Base-by-base conservation (phyloP, 2,888 invertebrate species). In the Priocnemis perturbator region DNA sequence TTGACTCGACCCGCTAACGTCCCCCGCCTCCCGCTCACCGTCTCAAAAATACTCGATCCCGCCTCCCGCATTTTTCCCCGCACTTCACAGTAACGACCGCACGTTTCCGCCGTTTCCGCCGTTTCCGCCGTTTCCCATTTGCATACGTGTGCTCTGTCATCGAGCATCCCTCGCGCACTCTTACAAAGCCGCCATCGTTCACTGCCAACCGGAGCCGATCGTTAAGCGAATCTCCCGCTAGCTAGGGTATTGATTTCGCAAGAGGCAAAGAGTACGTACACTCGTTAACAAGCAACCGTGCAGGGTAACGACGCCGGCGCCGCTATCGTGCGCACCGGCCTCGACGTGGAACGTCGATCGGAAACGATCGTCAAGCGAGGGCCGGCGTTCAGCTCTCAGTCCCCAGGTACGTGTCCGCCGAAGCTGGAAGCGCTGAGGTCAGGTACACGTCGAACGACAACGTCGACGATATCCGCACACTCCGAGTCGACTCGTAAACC, bases 401-500 rank as follows among this genome's bases (percentile, higher is more conserved):
- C 14, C 37, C 14, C 37, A 37, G 26, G 26, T 48, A 56, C 59
- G 60, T 45, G 69, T 66, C 70, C 55, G 59, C 63, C 37, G 68
- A 56, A 71, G 59, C 66, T 68, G 53, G 67, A 73, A 75, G 71
- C 62, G 45, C 60, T 69, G 78, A 76, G 79, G 78, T 78, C 81
- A 67, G 67, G 62, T 65, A 62, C 21, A 63, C 69, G 44, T 57
- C 69, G 60, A 55, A 56, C 69, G 67, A 67, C 71, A 73, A 73
- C 71, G 64, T 63, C 66, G 67, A 64, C 71, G 76, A 75, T 81
- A 81, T 81, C 81, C 82, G 79, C 81, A 69, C 68, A 62, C 64
- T 59, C 52, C 52, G 37, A 37, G 37, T 59, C 53, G 56, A 71
- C 74, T 81, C 83, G 77, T 81, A 81, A 81, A 82, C 73, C 72